Base-by-base conservation (phyloP, 1,140 invertebrate genomes). In the Drosophila varians region DNA sequence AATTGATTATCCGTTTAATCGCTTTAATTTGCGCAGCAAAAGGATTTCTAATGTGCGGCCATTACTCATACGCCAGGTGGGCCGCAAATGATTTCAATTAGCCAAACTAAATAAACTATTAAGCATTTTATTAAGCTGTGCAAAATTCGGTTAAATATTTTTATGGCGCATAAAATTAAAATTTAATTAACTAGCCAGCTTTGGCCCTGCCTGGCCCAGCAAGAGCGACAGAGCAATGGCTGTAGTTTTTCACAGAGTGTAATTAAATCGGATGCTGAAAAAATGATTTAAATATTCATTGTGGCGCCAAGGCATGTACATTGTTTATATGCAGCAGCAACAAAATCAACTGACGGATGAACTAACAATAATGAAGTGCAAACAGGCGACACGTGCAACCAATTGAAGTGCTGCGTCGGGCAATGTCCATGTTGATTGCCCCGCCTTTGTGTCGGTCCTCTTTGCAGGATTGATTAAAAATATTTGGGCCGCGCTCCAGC, bases 111-210 rank as follows among this genome's bases (percentile, higher is more conserved):
- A 69, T 78, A 56, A 77, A 74, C 62, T 74, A 78, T 57, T 56
- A 74, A 77, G 53, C 40, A 31, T 51, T 54, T 49, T 60, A 62
- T 55, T 68, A 54, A 68, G 25, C 55, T 46, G 19, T 28, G 26
- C 52, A 52, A 55, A 83, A 68, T 73, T 68, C 68, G 42, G 49
- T 66, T 71, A 71, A 78, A 78, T 78, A 84, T 74, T 78, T 83
- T 74, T 74, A 55, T 72, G 47, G 55, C 60, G 48, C 42, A 64
- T 52, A 55, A 79, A 75, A 73, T 80, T 62, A 61, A 76, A 86
- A 74, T 80, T 70, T 86, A 86, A 84, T 84, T 76, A 79, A 84
- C 61, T 64, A 38, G 6, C 28, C 57, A 42, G 40, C 43, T 48
- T 34, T 31, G 46, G 38, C 14, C 19, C 12, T 38, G n/a, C 19